Evolutionary conservation across 2,113 vertebrate genomes (phyloP).

Genomic region (Patagioenas fasciata): DNA sequence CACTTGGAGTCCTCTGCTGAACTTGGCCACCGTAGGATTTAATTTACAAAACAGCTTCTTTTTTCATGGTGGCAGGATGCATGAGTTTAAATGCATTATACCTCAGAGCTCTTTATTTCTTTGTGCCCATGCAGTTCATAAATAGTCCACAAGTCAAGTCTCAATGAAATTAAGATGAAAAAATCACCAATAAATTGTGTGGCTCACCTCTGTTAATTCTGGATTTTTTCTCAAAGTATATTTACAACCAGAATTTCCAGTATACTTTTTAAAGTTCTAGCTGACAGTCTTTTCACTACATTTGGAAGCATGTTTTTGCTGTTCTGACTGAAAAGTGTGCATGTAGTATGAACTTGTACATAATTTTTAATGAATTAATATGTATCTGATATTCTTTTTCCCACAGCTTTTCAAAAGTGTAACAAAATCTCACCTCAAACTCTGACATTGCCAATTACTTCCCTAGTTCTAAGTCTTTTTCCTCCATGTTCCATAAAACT

Average conservation of each 20-base stretch:
- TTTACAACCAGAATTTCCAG: background rate
- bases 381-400: background rate
- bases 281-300: background rate
- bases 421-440: background rate
- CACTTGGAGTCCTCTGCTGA: background rate
- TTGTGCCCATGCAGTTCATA: background rate
- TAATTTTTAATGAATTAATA: background rate
- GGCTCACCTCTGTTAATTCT: background rate
- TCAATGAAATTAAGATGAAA: background rate
- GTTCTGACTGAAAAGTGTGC: background rate
- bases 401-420: background rate
- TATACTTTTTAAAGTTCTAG: background rate
- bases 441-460: background rate
- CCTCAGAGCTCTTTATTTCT: background rate
- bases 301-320: background rate
- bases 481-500: background rate
- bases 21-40: background rate
- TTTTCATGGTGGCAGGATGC: background rate
- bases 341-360: background rate
- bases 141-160: background rate
- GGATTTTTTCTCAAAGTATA: background rate
- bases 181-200: accelerated
- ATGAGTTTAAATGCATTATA: background rate
- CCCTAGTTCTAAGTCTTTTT: background rate
- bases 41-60: background rate